phyloP scores from a whole-genome alignment of 2,888 invertebrate genomes.

The Electrophaes corylata region DNA sequence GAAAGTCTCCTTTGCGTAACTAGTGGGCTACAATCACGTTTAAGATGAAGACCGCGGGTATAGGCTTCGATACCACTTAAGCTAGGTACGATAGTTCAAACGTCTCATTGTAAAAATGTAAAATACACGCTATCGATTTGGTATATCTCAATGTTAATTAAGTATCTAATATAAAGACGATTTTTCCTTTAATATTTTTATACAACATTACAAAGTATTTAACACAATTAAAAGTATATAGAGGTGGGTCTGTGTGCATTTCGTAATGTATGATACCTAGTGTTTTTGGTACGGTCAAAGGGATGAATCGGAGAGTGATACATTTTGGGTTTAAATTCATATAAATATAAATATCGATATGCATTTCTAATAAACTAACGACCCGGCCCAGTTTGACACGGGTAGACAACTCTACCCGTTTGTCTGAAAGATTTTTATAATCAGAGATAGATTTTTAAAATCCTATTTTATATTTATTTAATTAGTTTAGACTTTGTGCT shows the following conservation, averaged over 20 bases:
- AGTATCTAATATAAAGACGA: slow-evolving; percentile 75
- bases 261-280: slow-evolving; percentile 65
- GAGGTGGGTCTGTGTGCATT: slow-evolving; percentile 83
- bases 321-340: not conserved
- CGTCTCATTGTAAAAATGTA: slow-evolving; percentile 83
- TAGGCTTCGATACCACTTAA: slow-evolving; percentile 81
- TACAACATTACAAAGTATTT: slow-evolving; percentile 82
- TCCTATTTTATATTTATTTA: no score
- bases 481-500: no score
- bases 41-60: slow-evolving; percentile 78
- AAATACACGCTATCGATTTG: slow-evolving; percentile 79
- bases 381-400: no score
- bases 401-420: no score
- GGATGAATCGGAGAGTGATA: not conserved
- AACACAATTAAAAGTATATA: slow-evolving; percentile 83
- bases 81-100: slow-evolving; percentile 68
- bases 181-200: slow-evolving; percentile 84
- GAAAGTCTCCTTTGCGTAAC: slow-evolving; percentile 79
- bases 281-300: slow-evolving; percentile 53
- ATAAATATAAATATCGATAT: not conserved
- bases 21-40: slow-evolving; percentile 75
- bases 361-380: no score
- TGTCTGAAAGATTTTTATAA: no score
- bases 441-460: no score
- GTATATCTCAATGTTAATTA: slow-evolving; percentile 78